Conservation (phyloP, 2,888 invertebrate genomes). For the Xiphydria camelus region DNA sequence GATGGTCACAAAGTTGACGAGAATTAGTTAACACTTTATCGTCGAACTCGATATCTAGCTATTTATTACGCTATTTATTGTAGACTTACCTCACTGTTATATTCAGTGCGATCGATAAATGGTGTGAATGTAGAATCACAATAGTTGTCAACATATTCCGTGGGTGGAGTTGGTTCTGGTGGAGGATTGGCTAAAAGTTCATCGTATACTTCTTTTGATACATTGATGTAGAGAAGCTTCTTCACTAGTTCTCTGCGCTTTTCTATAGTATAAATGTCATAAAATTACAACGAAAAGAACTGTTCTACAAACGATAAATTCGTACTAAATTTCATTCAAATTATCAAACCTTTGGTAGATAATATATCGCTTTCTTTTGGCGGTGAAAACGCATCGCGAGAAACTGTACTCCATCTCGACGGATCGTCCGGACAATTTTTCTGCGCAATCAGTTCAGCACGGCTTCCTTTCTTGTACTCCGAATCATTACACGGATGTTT, state of each 20-base stretch:
- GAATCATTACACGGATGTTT: too few relatives aligned
- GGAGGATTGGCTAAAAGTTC: slow-evolving; percentile 18
- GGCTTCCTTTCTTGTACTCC: too few relatives aligned
- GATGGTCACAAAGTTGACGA: slow-evolving; percentile 13
- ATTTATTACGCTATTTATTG: too few relatives aligned
- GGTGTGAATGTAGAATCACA: slow-evolving; percentile 24
- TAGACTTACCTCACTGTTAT: slow-evolving; percentile 16
- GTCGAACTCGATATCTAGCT: too few relatives aligned
- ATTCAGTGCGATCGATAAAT: slow-evolving; percentile 19
- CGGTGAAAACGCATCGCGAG: slow-evolving; percentile 17
- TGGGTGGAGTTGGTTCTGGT: slow-evolving; percentile 13
- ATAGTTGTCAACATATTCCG: slow-evolving; percentile 25
- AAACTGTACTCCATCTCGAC: slow-evolving; percentile 20
- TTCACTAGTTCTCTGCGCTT: slow-evolving; percentile 26
- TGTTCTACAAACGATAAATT: neutral
- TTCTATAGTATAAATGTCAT: neutral
- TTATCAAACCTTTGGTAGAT: neutral
- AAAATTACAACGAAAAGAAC: neutral
- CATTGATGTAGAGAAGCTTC: slow-evolving; percentile 24
- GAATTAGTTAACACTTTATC: too few relatives aligned
- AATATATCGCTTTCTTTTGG: slow-evolving; percentile 20
- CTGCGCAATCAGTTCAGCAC: neutral
- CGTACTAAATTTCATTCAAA: neutral
- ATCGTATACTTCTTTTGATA: slow-evolving; percentile 21
- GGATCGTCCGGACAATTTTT: neutral